Conservation (phyloP, 1,140 invertebrate genomes). For the Hesperophylax magnus region DNA sequence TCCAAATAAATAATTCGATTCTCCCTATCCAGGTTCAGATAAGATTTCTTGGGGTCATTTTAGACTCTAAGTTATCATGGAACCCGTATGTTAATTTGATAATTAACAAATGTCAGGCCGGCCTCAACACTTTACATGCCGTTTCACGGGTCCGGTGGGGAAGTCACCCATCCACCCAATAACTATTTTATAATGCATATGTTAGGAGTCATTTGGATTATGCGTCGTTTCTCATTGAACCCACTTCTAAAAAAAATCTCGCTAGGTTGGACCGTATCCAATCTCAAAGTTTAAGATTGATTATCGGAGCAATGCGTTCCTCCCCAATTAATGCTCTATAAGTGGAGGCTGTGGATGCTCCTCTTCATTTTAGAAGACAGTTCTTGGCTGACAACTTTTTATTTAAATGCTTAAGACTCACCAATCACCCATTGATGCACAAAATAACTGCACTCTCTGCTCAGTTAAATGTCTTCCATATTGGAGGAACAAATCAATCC, state of each 20-base stretch:
- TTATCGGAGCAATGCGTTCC: neutral
- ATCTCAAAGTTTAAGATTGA: slow-evolving; percentile 9
- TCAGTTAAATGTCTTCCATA: too few species aligned
- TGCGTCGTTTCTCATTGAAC: neutral
- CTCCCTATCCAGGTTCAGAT: neutral
- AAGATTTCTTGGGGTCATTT: neutral
- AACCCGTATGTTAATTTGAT: neutral
- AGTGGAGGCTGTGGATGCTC: neutral
- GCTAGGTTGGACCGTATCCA: neutral
- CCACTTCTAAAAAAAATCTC: neutral
- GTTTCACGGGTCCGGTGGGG: neutral
- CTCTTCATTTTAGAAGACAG: neutral
- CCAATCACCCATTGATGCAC: too few species aligned
- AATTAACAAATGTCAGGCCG: neutral
- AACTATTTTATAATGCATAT: neutral
- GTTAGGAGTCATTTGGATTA: neutral
- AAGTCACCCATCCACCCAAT: neutral
- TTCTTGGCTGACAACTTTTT: neutral
- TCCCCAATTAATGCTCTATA: neutral
- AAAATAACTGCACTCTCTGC: too few species aligned
- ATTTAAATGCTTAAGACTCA: neutral
- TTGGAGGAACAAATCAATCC: too few species aligned
- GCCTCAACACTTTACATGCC: neutral
- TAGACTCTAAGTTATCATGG: neutral
- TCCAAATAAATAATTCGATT: neutral